Percentiles rank a stretch among this genome's conserved stretches.
Evolutionary conservation across 2,113 vertebrate species (phyloP).

Genomic region (Alectura lathami): DNA sequence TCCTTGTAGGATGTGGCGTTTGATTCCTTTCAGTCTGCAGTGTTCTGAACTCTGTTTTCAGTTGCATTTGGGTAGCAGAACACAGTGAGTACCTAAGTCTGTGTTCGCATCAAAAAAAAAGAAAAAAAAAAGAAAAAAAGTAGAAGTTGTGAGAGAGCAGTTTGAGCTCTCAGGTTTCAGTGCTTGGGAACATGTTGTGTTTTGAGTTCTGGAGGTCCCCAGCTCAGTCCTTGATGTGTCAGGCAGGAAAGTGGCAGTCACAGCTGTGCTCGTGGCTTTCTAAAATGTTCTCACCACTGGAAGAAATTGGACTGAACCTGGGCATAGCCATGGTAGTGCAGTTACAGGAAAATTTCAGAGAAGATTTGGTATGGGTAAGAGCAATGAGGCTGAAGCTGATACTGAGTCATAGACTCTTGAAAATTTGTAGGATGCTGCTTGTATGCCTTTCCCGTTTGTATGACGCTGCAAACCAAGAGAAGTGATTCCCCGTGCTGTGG

Average conservation of each 20-base stretch:
- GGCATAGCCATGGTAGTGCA: neutral
- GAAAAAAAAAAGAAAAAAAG: neutral
- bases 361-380: neutral
- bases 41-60: neutral
- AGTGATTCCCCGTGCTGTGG: neutral
- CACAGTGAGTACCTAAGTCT: neutral
- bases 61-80: neutral
- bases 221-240: neutral
- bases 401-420: neutral
- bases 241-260: constrained; percentile 13
- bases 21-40: neutral
- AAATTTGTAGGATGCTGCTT: neutral
- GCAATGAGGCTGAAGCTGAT: constrained; percentile 10
- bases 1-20: neutral
- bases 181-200: neutral
- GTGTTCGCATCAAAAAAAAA: neutral
- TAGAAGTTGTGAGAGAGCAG: neutral
- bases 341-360: constrained; percentile 11
- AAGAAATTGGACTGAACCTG: neutral
- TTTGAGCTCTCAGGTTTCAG: neutral
- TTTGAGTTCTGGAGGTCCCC: constrained; percentile 28
- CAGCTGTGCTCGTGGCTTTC: neutral
- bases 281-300: neutral
- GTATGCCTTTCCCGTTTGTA: neutral
- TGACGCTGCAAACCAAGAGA: neutral